Base-by-base conservation (phyloP, 2,113 vertebrate genomes). In the Sebastes schlegelii region DNA sequence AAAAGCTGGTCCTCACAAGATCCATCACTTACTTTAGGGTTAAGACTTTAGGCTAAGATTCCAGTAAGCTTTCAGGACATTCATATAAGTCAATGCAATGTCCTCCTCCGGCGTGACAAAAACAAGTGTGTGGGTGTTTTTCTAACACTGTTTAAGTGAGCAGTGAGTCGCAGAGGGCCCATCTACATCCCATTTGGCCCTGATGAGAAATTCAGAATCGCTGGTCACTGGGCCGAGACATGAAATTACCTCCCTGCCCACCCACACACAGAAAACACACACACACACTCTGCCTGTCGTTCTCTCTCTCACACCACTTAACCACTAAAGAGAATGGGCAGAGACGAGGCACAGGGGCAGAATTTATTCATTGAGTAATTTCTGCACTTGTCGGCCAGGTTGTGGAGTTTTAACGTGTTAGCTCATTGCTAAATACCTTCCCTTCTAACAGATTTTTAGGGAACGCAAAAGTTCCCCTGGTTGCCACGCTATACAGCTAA, bases 141-240 rank as follows among this genome's bases (percentile, higher is more conserved):
- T 57, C 57, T 13, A 19, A 11, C n/a, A 8, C 55, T 46, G 68
- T 70, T 76, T 79, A 70, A 78, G 51, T 77, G 85, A 73, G 80
- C 78, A 80, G 45, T 26, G 64, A 83, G 60, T 77, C 76, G 40
- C 84, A 83, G 57, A 78, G 68, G 73, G 42, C 74, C 72, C 58
- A 80, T 89, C 83, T 87, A 81, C 87, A 76, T 86, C 77, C 73
- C 76, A 83, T 92, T 88, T 85, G 68, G 72, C 77, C 79, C 57
- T 83, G 79, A 87, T 86, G 72, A 79, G 66, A 85, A 89, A 86
- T 79, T 79, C 69, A 34, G 64, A 84, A 88, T 86, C 67, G 80
- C 63, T 75, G 66, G 71, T 69, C 79, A 87, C 64, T 87, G 82
- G 65, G 48, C 81, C 9, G 19, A 68, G 62, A 80, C 82, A 73